Conservation (phyloP, 2,797 vertebrate genomes). For the Vireo griseus region DNA sequence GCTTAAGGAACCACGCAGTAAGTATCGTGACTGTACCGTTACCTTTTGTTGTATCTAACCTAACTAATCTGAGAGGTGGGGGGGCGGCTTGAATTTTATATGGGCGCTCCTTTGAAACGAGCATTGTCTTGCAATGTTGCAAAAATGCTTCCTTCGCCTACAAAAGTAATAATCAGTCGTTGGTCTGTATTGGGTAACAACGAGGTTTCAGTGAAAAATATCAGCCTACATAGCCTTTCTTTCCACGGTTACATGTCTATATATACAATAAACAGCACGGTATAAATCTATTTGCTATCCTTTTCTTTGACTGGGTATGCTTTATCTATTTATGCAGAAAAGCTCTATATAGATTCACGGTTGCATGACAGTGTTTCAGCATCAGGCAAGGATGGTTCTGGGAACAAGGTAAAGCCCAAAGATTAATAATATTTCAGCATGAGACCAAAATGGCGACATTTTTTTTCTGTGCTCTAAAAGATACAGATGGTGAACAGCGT, state of each 20-base stretch:
- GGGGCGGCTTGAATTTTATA: not conserved
- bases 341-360: conserved; percentile 60
- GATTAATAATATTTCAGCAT: conserved; percentile 70
- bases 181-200: not conserved
- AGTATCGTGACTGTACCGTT: not conserved
- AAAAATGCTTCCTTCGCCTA: not conserved
- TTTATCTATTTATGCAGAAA: conserved; percentile 53
- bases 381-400: conserved; percentile 27
- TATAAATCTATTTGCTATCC: not conserved
- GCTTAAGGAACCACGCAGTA: not conserved
- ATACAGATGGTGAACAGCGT: conserved; percentile 49
- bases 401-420: conserved; percentile 42
- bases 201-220: not conserved
- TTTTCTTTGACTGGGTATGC: conserved; percentile 1
- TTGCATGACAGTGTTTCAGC: conserved; percentile 63
- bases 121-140: not conserved
- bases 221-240: not conserved
- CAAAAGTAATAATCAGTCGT: not conserved
- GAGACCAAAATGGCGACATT: conserved; percentile 77
- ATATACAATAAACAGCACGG: not conserved
- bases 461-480: conserved; percentile 59
- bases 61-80: not conserved
- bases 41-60: conserved; percentile 46
- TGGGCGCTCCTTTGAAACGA: not conserved
- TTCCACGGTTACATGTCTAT: not conserved